Conservation (phyloP, 1,140 invertebrate species). For the Drosophila elegans region DNA sequence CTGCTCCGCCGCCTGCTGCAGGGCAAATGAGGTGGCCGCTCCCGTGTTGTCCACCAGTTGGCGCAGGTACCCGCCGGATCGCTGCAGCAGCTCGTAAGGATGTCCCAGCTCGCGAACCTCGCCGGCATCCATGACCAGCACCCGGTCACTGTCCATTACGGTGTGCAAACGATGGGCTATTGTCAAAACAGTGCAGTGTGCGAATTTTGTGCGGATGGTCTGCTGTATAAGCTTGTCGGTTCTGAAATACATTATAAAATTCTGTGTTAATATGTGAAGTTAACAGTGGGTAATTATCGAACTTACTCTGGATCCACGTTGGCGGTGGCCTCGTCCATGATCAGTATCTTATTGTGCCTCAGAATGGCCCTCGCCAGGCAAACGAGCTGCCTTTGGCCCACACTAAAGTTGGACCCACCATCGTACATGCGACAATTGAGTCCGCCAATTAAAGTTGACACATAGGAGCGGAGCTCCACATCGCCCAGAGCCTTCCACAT, state of each 20-base stretch:
- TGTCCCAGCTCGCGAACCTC: slow-evolving; percentile 89
- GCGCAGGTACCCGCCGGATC: slow-evolving; percentile 85
- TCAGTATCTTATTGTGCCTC: slow-evolving; percentile 90
- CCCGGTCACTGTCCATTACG: slow-evolving; percentile 91
- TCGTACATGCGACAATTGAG: slow-evolving; percentile 88
- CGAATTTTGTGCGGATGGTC: slow-evolving; percentile 90
- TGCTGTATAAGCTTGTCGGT: slow-evolving; percentile 89
- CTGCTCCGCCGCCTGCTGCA: slow-evolving; percentile 82
- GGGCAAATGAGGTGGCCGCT: slow-evolving; percentile 71
- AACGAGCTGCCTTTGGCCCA: slow-evolving; percentile 92
- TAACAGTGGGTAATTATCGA: neutral
- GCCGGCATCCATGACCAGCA: slow-evolving; percentile 90
- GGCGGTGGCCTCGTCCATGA: slow-evolving; percentile 92
- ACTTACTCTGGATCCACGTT: slow-evolving; percentile 89
- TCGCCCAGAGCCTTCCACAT: slow-evolving; percentile 94
- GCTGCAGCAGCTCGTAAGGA: slow-evolving; percentile 88
- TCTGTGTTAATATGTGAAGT: slow-evolving; percentile 2
- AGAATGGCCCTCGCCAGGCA: slow-evolving; percentile 92
- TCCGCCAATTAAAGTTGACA: slow-evolving; percentile 86
- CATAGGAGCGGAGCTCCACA: slow-evolving; percentile 89
- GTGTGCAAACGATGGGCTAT: slow-evolving; percentile 94
- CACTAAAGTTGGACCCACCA: slow-evolving; percentile 90
- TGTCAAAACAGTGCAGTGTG: slow-evolving; percentile 91
- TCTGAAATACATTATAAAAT: slow-evolving; percentile 79
- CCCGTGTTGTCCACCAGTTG: slow-evolving; percentile 87